Evolutionary conservation across 2,888 invertebrate genomes (phyloP).

Genomic region (Drosophila helvetica): DNA sequence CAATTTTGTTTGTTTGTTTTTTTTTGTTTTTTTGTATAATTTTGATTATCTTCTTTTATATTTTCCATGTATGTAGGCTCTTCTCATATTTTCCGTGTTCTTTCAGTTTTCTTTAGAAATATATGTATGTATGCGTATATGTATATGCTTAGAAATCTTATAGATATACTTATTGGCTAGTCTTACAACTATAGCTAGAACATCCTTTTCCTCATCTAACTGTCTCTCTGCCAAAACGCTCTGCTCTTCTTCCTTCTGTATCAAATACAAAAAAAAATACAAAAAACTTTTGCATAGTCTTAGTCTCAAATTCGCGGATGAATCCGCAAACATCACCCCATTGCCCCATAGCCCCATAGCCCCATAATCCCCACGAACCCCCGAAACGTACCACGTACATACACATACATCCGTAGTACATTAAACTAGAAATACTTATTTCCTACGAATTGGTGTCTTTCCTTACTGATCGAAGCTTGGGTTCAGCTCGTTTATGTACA

Average conservation of each 20-base stretch:
- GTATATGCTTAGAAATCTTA: slow-evolving; percentile 69
- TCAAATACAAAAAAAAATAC: slow-evolving; percentile 79
- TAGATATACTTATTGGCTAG: slow-evolving; percentile 17
- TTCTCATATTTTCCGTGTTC: slow-evolving; percentile 42
- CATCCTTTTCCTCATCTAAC: slow-evolving; percentile 29
- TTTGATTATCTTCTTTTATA: slow-evolving; percentile 79
- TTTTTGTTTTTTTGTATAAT: slow-evolving; percentile 56
- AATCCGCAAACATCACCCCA: slow-evolving; percentile 16
- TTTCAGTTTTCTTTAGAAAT: slow-evolving; percentile 34
- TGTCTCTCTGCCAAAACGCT: slow-evolving; percentile 25
- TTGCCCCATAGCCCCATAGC: slow-evolving; percentile 1
- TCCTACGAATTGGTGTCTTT: slow-evolving; percentile 47
- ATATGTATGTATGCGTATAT: slow-evolving; percentile 38
- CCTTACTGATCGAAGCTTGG: slow-evolving; percentile 39
- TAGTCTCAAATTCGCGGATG: slow-evolving; percentile 43
- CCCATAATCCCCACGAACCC: background rate
- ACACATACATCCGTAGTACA: background rate
- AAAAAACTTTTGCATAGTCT: slow-evolving; percentile 72
- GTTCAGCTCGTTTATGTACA: slow-evolving; percentile 31
- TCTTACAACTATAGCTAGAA: slow-evolving; percentile 29
- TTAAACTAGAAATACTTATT: slow-evolving; percentile 41
- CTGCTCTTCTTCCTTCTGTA: slow-evolving; percentile 54
- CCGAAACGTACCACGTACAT: background rate
- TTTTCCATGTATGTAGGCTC: slow-evolving; percentile 76
- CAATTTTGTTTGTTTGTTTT: slow-evolving; percentile 48